phyloP scores from a whole-genome alignment of 2,797 vertebrate genomes.

The Columba guinea region DNA sequence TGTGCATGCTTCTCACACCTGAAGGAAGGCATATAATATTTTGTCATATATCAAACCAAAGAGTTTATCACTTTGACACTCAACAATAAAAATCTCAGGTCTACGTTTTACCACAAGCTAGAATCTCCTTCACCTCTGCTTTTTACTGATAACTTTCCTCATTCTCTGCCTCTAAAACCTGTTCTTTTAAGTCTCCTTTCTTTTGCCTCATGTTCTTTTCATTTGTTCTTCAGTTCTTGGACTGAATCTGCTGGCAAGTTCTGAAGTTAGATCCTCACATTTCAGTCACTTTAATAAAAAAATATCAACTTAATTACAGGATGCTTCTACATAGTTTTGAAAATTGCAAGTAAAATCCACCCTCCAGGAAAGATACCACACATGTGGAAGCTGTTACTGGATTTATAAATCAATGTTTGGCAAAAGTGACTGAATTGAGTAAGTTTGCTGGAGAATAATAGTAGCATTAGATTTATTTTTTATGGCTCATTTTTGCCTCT shows the following conservation, averaged over 20 bases:
- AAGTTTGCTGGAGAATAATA: not conserved
- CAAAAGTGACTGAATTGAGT: not conserved
- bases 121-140: not conserved
- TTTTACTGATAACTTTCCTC: not conserved
- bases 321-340: not conserved
- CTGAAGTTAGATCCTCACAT: not conserved
- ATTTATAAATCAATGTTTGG: not conserved
- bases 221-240: not conserved
- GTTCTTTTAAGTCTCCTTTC: not conserved
- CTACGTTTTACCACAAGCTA: not conserved
- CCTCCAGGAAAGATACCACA: not conserved
- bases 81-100: not conserved
- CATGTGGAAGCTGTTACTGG: not conserved
- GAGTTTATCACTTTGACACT: not conserved
- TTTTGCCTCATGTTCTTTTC: not conserved
- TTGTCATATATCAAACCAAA: not conserved
- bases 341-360: not conserved
- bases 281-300: not conserved
- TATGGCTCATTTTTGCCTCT: not conserved
- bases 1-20: slow-evolving; percentile 99
- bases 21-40: not conserved
- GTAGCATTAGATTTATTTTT: not conserved
- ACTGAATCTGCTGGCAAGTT: not conserved
- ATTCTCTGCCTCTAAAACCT: not conserved
- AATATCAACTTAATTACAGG: not conserved